Evolutionary conservation across 37 sponge, comb jelly and placozoan species (phyloP), one percentile per base, ranked within the genome.

Genomic region (Ianthella basta): DNA sequence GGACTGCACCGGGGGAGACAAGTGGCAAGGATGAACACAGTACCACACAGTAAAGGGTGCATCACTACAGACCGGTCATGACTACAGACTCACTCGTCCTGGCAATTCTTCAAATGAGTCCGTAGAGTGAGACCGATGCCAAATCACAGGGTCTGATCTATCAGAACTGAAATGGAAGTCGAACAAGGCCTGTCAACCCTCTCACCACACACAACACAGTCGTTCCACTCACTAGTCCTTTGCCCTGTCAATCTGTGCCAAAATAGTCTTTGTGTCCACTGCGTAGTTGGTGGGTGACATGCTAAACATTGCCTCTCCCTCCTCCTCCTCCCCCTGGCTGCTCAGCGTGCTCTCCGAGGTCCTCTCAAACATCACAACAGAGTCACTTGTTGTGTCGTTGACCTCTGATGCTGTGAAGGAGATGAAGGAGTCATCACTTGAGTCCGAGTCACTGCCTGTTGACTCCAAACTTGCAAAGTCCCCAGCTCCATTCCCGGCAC

Each of bases 271-370:
- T 19, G 78, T 75, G 25, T 75, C 54, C 54, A 18, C n/a, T 19
- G 44, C 25, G 15, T 75, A 75, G 25, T 75, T 24, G 37, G 50
- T 75, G 44, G 78, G 78, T 1, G 78, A 75, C 78, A 75, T 75
- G 2, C 41, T 39, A 10, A 75, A 75, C 25, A 75, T 14, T 50
- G 13, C 40, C 18, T 69, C 69, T 8, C 13, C 56, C 37, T 82
- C 53, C 19, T 85, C 74, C 30, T 61, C 55, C 19, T 29, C 35
- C 12, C 24, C 34, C 66, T 59, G 35, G 34, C 70, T 69, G 27
- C 70, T 69, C 35, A 69, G 70, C 6, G 70, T 69, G 6, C 33
- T 69, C 35, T 69, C 34, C 18, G 70, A 69, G 34, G 10, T 69
- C 35, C 27, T 35, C 41, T 75, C 54, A 20, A 25, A 18, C 37